These are phyloP conservation scores for Heliocidaris tuberculata DNA, from an alignment of 35 echinoderm and acorn worm genomes.

Conservation along the genomic window DNA sequence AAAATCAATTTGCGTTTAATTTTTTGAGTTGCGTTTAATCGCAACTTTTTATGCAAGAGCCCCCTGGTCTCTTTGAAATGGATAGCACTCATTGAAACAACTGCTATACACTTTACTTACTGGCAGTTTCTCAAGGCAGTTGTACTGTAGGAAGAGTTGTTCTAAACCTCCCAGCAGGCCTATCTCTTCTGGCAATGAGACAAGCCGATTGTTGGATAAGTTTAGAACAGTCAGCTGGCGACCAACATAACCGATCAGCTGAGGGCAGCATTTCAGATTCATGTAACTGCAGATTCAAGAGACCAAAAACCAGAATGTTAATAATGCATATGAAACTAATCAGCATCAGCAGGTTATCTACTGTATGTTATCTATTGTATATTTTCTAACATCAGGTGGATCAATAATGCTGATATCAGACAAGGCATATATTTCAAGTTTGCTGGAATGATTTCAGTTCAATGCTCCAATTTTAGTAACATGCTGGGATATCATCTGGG, in stretches of 20 bases:
- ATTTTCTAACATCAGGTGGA: not conserved
- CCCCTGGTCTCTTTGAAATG: no score
- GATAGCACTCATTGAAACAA: no score
- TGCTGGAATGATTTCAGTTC: not conserved
- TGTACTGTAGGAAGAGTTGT: conserved; percentile 98
- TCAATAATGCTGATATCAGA: not conserved
- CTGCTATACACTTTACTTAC: conserved; percentile 45
- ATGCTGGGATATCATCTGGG: no score
- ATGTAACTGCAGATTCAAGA: conserved; percentile 71
- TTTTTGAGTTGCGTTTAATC: no score
- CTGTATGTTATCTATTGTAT: no score
- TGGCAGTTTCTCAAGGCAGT: conserved; percentile 90
- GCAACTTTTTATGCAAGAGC: no score
- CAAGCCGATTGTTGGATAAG: conserved; percentile 88
- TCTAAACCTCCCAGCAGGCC: conserved; percentile 84
- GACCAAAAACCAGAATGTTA: conserved; percentile 16
- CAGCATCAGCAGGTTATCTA: no score
- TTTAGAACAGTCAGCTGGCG: conserved; percentile 86
- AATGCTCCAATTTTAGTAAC: no score
- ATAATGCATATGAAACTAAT: not conserved
- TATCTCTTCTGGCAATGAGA: conserved; percentile 74
- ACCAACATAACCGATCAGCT: conserved; percentile 84
- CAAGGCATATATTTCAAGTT: no score
- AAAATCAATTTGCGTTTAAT: no score
- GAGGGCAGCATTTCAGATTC: conserved; percentile 83